Evolutionary conservation across 1,140 invertebrate genomes (phyloP).

Genomic region (Drosophila equinoxialis): DNA sequence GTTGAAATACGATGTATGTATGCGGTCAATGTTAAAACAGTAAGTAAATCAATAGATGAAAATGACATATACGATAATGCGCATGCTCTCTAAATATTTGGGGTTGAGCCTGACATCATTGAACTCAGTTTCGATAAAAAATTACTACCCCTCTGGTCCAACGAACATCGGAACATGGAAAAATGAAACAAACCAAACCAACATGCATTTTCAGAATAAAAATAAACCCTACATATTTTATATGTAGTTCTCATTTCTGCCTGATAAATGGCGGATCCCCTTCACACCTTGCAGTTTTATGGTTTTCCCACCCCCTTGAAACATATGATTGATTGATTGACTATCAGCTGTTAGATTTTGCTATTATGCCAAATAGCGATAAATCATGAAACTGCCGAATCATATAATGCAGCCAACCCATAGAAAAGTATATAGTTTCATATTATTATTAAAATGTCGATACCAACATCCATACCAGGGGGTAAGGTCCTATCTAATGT

Average conservation of each 20-base stretch:
- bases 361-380: neutral
- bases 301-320: no score
- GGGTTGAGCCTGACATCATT: neutral
- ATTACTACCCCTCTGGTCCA: neutral
- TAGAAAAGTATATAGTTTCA: no score
- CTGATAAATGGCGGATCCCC: no score
- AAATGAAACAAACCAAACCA: neutral
- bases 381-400: neutral
- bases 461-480: no score
- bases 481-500: no score
- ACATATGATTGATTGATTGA: no score
- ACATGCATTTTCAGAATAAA: neutral
- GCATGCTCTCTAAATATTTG: slow-evolving; percentile 16
- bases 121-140: neutral
- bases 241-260: no score
- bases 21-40: slow-evolving; percentile 36
- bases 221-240: no score
- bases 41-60: slow-evolving; percentile 64
- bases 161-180: neutral
- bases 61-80: slow-evolving; percentile 21
- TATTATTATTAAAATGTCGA: neutral
- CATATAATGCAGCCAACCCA: neutral
- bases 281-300: no score
- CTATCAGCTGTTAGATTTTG: no score
- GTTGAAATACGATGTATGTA: slow-evolving; percentile 51